These are phyloP conservation scores for Leucophenga montana DNA, from an alignment of 2,888 invertebrate genomes.

Conservation along the genomic window DNA sequence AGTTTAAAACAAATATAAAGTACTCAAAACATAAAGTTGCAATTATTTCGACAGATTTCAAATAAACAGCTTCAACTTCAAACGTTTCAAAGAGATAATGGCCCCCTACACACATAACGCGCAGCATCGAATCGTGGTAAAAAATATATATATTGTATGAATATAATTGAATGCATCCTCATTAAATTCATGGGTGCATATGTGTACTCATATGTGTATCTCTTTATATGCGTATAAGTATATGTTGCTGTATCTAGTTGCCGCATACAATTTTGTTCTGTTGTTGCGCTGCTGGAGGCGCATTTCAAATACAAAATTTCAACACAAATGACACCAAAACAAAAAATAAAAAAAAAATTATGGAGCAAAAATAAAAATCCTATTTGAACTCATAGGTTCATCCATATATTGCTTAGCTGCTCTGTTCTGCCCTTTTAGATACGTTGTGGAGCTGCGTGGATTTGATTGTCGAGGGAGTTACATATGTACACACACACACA, in stretches of 20 bases:
- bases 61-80: neutral
- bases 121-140: neutral
- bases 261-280: neutral
- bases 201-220: neutral
- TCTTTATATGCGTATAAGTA: neutral
- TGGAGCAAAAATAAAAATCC: neutral
- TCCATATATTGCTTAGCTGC: too few relatives aligned
- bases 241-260: neutral
- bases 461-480: neutral
- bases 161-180: constrained; percentile 26
- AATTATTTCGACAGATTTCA: too few relatives aligned
- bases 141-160: constrained; percentile 3
- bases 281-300: neutral
- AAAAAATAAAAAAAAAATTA: neutral
- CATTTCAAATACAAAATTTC: constrained; percentile 3
- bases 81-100: neutral
- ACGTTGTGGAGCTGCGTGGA: neutral
- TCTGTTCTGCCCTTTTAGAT: neutral
- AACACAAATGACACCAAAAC: constrained; percentile 10
- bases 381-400: neutral
- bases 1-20: too few relatives aligned
- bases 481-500: neutral
- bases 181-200: constrained; percentile 2
- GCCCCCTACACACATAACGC: constrained; percentile 7
- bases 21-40: too few relatives aligned